Percentiles rank a stretch among this genome's conserved stretches.
Evolutionary conservation across 2,888 invertebrate genomes (phyloP).

Genomic region (Archips xylosteana): DNA sequence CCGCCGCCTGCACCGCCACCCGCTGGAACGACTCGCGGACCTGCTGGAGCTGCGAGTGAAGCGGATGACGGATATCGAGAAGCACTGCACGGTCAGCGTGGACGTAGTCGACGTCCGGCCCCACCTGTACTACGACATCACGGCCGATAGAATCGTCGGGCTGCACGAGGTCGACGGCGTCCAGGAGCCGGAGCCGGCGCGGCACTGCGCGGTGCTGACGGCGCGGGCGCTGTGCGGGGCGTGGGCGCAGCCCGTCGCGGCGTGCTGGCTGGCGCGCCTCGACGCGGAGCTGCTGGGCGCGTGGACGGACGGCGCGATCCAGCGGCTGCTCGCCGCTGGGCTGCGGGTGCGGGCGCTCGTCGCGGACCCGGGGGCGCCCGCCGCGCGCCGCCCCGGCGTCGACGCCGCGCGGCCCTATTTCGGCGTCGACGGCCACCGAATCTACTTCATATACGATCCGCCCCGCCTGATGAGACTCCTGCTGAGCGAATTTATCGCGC

Average conservation of each 20-base stretch:
- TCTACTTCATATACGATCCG: constrained; percentile 25
- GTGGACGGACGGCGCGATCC: constrained; percentile 17
- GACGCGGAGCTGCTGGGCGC: not conserved
- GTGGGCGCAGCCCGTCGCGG: constrained; percentile 25
- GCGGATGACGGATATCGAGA: constrained; percentile 22
- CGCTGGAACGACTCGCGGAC: constrained; percentile 7
- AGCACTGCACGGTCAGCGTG: constrained; percentile 22
- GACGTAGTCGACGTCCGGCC: constrained; percentile 6
- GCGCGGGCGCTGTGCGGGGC: constrained; percentile 13
- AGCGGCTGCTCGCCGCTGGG: constrained; percentile 1
- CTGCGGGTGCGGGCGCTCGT: constrained; percentile 25
- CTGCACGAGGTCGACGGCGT: constrained; percentile 26
- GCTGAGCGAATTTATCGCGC: not conserved
- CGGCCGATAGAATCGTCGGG: constrained; percentile 26
- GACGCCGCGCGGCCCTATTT: constrained; percentile 11
- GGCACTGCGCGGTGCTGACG: constrained; percentile 8
- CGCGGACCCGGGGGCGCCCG: constrained; percentile 2
- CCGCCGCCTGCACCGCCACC: not conserved
- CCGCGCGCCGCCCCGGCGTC: not conserved
- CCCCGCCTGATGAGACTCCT: constrained; percentile 27
- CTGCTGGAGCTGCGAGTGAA: constrained; percentile 17
- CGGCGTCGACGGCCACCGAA: constrained; percentile 5
- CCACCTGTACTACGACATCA: constrained; percentile 30
- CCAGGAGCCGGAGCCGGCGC: constrained; percentile 20
- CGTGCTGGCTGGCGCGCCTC: constrained; percentile 1